Evolutionary conservation across 2,888 invertebrate species (phyloP), one percentile per base, ranked within the genome.

Genomic region (Eupsilia transversa): DNA sequence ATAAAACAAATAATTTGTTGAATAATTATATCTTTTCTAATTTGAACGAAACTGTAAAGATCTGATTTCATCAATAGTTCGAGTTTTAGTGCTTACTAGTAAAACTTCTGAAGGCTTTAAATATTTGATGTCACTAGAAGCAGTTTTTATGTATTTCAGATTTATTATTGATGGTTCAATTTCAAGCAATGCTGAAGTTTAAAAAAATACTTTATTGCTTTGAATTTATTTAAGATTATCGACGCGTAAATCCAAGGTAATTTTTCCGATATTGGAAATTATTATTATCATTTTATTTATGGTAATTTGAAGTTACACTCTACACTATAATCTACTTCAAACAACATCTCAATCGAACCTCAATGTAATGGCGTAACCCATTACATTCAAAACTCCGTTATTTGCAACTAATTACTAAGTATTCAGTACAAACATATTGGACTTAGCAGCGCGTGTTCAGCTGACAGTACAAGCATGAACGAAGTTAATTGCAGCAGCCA

Each of bases 401-500:
- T 82, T 72, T 59, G 64, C 59, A 82, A 79, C 73, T 82, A 82
- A 86, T 83, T 86, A 79, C 66, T 61, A 80, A 84, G 80, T 79
- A 84, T 74, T 82, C 66, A 63, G 78, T 80, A 80, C 76, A 72
- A 70, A 78, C 68, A 74, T 72, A 72, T 76, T 69, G 76, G 59
- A 84, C 67, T 61, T 74, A 43, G 72, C 67, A 70, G 79, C 80
- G 77, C 82, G 77, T 81, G 79, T 75, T 74, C 27, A 65, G 83
- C 84, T 86, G 86, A 85, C 86, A 87, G 85, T 85, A 81, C 83
- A 84, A 64, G 86, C 72, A 60, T 80, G 72, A 76, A 63, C 67
- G 78, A 83, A 87, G 88, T 84, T 90, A 89, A 91, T 91, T 90
- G 86, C 89, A 77, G 77, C 79, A 85, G 82, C 72, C 82, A 73